Percentiles rank a stretch among this genome's conserved stretches.
Evolutionary conservation across 2,797 vertebrate species (phyloP).

Genomic region (Dicrostonyx torquatus): DNA sequence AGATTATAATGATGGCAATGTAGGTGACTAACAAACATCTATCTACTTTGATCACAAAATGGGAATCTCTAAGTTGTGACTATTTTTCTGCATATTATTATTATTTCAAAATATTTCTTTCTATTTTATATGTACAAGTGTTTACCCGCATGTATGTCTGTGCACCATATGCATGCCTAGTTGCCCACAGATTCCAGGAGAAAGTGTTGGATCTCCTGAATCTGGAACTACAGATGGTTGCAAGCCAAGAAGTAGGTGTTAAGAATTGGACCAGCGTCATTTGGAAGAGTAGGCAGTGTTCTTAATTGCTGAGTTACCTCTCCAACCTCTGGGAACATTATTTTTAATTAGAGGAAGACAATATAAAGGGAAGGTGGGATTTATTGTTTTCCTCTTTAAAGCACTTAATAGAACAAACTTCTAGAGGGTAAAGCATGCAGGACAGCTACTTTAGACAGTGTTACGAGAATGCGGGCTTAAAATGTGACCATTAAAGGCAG

Average conservation of each 20-base stretch:
- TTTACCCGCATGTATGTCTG: background rate
- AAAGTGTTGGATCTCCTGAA: background rate
- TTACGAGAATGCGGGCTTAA: background rate
- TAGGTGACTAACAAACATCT: background rate
- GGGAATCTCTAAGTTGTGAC: background rate
- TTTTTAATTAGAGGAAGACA: background rate
- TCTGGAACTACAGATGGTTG: background rate
- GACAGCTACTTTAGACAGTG: background rate
- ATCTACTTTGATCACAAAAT: background rate
- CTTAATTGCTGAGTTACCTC: background rate
- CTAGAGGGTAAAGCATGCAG: background rate
- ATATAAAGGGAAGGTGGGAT: background rate
- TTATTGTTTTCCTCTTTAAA: constrained; percentile 3
- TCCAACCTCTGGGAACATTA: background rate
- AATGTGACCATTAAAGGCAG: no score
- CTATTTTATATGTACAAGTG: background rate
- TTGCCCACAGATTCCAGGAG: background rate
- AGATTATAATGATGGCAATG: background rate
- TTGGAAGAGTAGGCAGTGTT: background rate
- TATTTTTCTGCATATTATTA: background rate
- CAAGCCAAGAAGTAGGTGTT: background rate
- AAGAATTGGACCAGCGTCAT: background rate
- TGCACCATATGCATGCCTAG: background rate
- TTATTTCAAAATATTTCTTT: background rate
- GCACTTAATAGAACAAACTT: background rate